These are phyloP conservation scores for Mastigias papua DNA, from an alignment of 30 jellyfish, hydroid and myxozoan genomes.

Conservation along the genomic window DNA sequence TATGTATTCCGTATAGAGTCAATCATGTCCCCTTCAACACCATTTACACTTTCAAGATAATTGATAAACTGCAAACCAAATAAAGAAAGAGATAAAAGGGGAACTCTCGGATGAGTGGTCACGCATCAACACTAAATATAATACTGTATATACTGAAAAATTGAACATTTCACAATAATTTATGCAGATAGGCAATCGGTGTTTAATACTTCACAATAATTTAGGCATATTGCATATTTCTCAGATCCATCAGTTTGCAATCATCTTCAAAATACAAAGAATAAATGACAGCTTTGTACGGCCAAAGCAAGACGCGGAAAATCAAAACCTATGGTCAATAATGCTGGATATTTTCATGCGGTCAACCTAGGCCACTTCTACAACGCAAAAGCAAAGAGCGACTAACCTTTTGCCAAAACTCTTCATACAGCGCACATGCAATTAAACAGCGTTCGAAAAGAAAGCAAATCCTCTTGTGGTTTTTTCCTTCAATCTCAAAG, in stretches of 20 bases:
- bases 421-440: conserved; percentile 97
- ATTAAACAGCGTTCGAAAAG: conserved; percentile 95
- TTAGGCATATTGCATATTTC: too few species aligned
- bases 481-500: conserved; percentile 70
- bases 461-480: conserved; percentile 66
- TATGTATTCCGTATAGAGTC: conserved; percentile 57
- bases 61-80: conserved; percentile 68
- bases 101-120: background rate
- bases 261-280: too few species aligned
- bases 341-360: too few species aligned
- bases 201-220: too few species aligned
- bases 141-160: too few species aligned
- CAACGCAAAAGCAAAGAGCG: background rate
- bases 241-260: too few species aligned
- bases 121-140: background rate
- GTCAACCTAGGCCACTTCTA: too few species aligned
- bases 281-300: too few species aligned
- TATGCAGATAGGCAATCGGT: too few species aligned
- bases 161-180: too few species aligned
- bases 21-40: conserved; percentile 6
- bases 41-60: conserved; percentile 64
- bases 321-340: too few species aligned
- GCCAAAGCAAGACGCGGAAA: too few species aligned
- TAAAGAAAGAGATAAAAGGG: background rate
- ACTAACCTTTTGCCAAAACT: conserved; percentile 96